These are phyloP conservation scores for Drosophila aff. DNA, from an alignment of 1,140 invertebrate genomes.

Conservation along the genomic window DNA sequence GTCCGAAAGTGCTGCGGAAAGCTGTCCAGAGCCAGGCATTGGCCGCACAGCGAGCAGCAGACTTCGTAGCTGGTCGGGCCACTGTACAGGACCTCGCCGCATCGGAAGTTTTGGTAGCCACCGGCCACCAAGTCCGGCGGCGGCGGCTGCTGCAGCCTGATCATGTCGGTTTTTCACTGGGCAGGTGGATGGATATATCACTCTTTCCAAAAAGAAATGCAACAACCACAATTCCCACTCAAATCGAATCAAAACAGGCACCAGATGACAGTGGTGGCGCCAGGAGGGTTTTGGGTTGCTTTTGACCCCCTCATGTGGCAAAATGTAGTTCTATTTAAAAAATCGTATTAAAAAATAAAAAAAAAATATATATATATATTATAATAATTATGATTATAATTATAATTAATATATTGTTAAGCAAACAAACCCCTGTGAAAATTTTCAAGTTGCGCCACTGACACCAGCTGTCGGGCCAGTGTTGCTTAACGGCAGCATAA, in stretches of 20 bases:
- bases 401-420: too few relatives aligned
- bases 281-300: not conserved
- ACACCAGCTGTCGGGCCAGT: conserved; percentile 20
- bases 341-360: too few relatives aligned
- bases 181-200: not conserved
- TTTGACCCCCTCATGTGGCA: too few relatives aligned
- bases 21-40: conserved; percentile 44
- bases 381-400: not conserved
- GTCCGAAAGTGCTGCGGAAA: conserved; percentile 67
- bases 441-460: not conserved
- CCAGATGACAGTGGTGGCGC: not conserved
- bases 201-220: not conserved
- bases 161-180: conserved; percentile 34
- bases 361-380: not conserved
- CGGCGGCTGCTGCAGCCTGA: conserved; percentile 45
- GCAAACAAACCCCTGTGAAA: not conserved
- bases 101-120: conserved; percentile 50
- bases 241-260: conserved; percentile 2
- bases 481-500: not conserved
- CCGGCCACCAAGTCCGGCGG: conserved; percentile 1
- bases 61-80: conserved; percentile 62
- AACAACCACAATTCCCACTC: not conserved
- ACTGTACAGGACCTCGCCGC: conserved; percentile 60
- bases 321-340: not conserved
- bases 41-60: conserved; percentile 62